Conservation (phyloP, 2,113 vertebrate species). For the Galemys pyrenaicus region DNA sequence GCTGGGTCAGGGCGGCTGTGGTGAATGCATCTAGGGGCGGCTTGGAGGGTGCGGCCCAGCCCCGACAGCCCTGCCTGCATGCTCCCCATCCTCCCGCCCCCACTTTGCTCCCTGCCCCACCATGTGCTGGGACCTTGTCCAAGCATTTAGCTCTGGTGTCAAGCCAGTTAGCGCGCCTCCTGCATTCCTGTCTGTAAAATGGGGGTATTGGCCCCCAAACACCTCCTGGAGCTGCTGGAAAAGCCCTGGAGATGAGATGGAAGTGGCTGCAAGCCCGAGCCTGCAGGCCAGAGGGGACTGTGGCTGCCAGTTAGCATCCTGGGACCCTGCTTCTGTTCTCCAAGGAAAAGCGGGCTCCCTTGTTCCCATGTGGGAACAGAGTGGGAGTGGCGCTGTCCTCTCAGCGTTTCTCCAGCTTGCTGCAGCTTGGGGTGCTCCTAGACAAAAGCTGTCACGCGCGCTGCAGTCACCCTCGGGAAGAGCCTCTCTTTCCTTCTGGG, state of each 20-base stretch:
- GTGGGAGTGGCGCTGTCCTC: rapidly evolving
- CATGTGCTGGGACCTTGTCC: too few relatives aligned
- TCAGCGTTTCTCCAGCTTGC: rapidly evolving
- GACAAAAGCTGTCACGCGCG: rapidly evolving
- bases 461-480: background rate
- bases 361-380: background rate
- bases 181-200: background rate
- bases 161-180: background rate
- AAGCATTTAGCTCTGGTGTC: background rate
- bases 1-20: background rate
- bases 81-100: too few relatives aligned
- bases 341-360: rapidly evolving
- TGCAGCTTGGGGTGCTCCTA: background rate
- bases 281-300: background rate
- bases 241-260: background rate
- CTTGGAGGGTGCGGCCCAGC: rapidly evolving
- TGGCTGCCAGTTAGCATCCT: background rate
- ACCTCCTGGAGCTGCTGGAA: background rate
- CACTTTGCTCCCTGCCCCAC: rapidly evolving
- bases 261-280: rapidly evolving
- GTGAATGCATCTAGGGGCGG: background rate
- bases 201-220: background rate
- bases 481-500: background rate
- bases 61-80: rapidly evolving
- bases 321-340: background rate